Evolutionary conservation across 2,797 vertebrate species (phyloP).

Genomic region (Gymnothorax reevesii): DNA sequence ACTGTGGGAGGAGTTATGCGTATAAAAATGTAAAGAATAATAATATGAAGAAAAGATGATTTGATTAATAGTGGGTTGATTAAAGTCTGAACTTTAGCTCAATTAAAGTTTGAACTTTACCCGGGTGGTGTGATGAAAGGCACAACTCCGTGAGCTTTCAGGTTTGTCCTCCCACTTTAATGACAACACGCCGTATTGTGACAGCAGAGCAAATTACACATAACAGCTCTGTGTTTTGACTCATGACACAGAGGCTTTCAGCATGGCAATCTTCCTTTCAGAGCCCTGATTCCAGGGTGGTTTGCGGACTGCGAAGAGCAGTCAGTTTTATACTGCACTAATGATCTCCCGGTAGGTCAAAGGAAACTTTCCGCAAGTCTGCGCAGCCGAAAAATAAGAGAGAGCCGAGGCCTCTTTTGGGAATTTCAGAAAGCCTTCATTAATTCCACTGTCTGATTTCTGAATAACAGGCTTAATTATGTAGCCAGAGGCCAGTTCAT

Average conservation of each 20-base stretch:
- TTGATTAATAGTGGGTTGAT: too few relatives aligned
- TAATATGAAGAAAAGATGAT: too few relatives aligned
- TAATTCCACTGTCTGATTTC: constrained; percentile 58
- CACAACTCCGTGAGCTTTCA: constrained; percentile 17
- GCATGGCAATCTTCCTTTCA: not conserved
- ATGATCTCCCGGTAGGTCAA: constrained; percentile 51
- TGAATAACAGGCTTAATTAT: constrained; percentile 45
- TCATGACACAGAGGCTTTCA: constrained; percentile 3
- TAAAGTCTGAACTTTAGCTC: too few relatives aligned
- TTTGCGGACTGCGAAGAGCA: constrained; percentile 20
- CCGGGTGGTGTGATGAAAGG: constrained; percentile 17
- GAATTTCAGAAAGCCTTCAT: constrained; percentile 37
- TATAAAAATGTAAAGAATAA: too few relatives aligned
- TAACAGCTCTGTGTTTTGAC: not conserved
- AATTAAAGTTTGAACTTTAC: not conserved
- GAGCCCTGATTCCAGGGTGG: constrained; percentile 24
- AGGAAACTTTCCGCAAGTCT: constrained; percentile 37
- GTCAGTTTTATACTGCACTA: constrained; percentile 44
- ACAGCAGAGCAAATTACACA: not conserved
- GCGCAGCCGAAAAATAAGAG: constrained; percentile 29
- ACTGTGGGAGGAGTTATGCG: too few relatives aligned
- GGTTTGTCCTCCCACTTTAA: constrained; percentile 18
- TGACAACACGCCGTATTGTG: not conserved
- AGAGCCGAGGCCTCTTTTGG: constrained; percentile 34
- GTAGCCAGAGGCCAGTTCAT: constrained; percentile 34